phyloP scores from a whole-genome alignment of 2,888 invertebrate species.

The Limulus polyphemus region DNA sequence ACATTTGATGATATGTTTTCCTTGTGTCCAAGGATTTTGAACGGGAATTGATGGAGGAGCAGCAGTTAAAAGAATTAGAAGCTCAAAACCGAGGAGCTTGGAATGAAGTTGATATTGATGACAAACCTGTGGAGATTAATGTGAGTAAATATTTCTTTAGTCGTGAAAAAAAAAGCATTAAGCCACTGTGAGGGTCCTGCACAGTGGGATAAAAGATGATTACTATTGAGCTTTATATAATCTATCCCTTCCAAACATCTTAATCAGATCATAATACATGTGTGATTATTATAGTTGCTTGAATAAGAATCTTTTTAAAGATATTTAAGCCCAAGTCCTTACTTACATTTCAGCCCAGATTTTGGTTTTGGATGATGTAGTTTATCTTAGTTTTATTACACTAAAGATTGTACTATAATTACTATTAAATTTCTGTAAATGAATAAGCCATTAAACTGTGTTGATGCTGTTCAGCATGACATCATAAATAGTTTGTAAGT shows the following conservation, averaged over 20 bases:
- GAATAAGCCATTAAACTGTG: too few relatives aligned
- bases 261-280: neutral
- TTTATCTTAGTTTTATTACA: too few relatives aligned
- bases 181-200: too few relatives aligned
- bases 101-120: conserved; percentile 63
- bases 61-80: conserved; percentile 38
- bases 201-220: too few relatives aligned
- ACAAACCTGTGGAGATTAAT: conserved; percentile 26
- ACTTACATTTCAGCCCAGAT: neutral
- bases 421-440: too few relatives aligned
- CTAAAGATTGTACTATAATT: too few relatives aligned
- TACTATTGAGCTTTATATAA: too few relatives aligned
- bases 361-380: neutral
- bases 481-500: too few relatives aligned
- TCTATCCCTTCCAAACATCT: neutral
- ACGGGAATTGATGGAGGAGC: conserved; percentile 35
- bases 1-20: too few relatives aligned
- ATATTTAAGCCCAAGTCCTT: neutral
- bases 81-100: conserved; percentile 57
- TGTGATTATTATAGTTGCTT: neutral
- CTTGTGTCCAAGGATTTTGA: conserved; percentile 42
- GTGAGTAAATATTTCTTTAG: conserved; percentile 2
- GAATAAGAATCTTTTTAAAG: too few relatives aligned
- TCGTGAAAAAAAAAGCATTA: too few relatives aligned
- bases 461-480: too few relatives aligned